Conservation (phyloP, 2,888 invertebrate species). For the Tiphia femorata region DNA sequence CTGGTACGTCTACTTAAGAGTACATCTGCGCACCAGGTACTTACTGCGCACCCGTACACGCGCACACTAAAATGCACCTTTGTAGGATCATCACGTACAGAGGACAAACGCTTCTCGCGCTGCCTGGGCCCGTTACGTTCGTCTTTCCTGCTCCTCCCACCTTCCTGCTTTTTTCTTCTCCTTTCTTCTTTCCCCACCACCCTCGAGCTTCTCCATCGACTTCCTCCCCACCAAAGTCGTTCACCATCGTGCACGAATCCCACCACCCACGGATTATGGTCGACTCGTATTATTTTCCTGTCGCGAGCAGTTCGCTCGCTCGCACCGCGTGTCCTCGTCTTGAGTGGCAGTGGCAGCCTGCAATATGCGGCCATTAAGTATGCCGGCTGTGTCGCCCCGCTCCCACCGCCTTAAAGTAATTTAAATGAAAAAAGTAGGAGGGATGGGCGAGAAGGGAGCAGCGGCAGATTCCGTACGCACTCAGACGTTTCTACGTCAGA, state of each 20-base stretch:
- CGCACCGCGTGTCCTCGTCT: slow-evolving; percentile 32
- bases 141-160: neutral
- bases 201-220: too few relatives aligned
- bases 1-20: too few relatives aligned
- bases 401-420: slow-evolving; percentile 37
- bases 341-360: slow-evolving; percentile 43
- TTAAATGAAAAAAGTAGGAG: slow-evolving; percentile 43
- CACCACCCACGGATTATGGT: neutral
- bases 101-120: neutral
- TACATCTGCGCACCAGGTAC: too few relatives aligned
- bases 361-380: slow-evolving; percentile 45
- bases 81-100: too few relatives aligned
- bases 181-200: neutral
- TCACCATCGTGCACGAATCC: too few relatives aligned
- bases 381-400: slow-evolving; percentile 29
- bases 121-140: neutral
- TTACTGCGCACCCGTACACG: too few relatives aligned
- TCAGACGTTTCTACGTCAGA: neutral
- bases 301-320: slow-evolving; percentile 32
- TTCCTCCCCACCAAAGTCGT: too few relatives aligned
- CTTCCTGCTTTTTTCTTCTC: neutral
- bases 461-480: neutral
- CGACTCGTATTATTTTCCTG: slow-evolving; percentile 44
- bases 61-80: too few relatives aligned
- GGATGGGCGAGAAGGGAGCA: neutral